Evolutionary conservation across 2,113 vertebrate species (phyloP), one percentile per base, ranked within the genome.

Genomic region (Pandion haliaetus): DNA sequence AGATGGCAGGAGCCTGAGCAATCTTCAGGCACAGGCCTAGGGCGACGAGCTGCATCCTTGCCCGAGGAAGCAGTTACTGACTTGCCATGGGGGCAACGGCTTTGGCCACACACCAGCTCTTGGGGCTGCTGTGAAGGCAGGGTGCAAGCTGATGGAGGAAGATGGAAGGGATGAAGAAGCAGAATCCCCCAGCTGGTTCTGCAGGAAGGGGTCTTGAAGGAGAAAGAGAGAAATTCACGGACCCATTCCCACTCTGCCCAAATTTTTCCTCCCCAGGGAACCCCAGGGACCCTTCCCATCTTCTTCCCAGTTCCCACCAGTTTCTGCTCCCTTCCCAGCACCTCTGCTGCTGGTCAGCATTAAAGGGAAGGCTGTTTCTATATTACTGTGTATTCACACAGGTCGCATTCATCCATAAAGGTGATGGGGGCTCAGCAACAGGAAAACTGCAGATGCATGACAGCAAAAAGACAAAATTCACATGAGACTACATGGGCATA

Each of bases 51-150:
- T 80, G 34, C 0, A 0, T 69, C 84, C 92, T 66, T 73, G 82
- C 81, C 82, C 0, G 6, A 80, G 87, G 78, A 88, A 24, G 49
- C 66, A 66, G 29, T 2, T 61, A 44, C n/a, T 42, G 83, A 58
- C 29, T 88, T n/a, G 52, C 34, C 34, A n/a, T 28, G 61, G 69
- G 29, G 95, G 18, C 55, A 10, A 44, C 0, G 8, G 44, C 80
- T 59, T 24, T 1, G 0, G 47, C 76, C 17, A 34, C 0, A 0
- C 1, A 8, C 62, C 69, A 36, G 42, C 19, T 52, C 62, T 31
- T 25, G 84, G 36, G 14, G 31, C 38, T 65, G 31, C 50, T 61
- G 47, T 3, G 11, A 88, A 83, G 10, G 31, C 3, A 8, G 15
- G 8, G 21, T 45, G 34, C 36, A 29, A 65, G 24, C 0, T 3